Evolutionary conservation across 2,888 invertebrate genomes (phyloP), one percentile per base, ranked within the genome.

Genomic region (Eumerus sabulonum): DNA sequence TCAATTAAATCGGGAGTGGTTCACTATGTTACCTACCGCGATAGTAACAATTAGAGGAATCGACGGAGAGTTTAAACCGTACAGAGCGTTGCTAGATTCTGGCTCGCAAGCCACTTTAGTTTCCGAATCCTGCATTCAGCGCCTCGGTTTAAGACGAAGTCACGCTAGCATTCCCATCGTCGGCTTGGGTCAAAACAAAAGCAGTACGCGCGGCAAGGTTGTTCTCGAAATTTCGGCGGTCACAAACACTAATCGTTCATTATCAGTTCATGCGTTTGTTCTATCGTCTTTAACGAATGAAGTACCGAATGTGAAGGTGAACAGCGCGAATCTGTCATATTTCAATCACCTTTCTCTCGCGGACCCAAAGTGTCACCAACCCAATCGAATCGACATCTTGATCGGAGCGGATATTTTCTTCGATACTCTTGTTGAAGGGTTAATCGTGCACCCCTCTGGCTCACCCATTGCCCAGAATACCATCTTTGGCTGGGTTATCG

Each of bases 401-500:
- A 9, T 64, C 7, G 72, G 64, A 11, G 50, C 64, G 14, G 56
- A 47, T 44, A 9, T 64, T 38, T 72, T 72, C 9, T 72, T 72
- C 51, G 40, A 40, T n/a, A 40, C 1, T 40, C 11, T 40, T n/a
- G n/a, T n/a, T n/a, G 40, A 40, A n/a, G 40, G 42, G 45, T 38
- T 40, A 59, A 59, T 72, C 12, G 13, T 35, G 1, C 51, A 64
- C 53, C 53, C 45, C 0, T 38, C 47, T 14, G 59, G 64, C 19
- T 19, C 14, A 36, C 51, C 27, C 13, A 18, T 67, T 1, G 62
- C 57, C 1, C 74, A 62, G 9, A 57, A 74, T 14, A 68, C 67
- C 5, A 62, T 57, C n/a, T 54, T 73, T 18, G 66, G 60, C 11
- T 66, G 60, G 66, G 66, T 73, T 12, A 36, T 68, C 14, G 60